Evolutionary conservation across 2,888 invertebrate species (phyloP).

Genomic region (Sepioteuthis lessoniana): DNA sequence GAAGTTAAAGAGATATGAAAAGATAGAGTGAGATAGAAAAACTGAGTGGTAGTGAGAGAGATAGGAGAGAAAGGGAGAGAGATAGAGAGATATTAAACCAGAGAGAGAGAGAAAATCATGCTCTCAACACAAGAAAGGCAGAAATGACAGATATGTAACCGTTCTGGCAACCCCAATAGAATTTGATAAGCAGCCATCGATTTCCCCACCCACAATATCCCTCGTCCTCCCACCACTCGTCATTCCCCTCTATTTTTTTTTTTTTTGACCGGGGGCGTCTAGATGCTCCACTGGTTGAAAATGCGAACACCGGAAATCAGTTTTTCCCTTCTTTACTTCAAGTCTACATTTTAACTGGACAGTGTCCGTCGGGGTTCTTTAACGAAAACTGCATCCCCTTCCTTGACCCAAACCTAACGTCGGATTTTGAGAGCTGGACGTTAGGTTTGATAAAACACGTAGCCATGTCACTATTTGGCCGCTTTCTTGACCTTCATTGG

Average conservation of each 20-base stretch:
- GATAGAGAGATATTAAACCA: too few species aligned
- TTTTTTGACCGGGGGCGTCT: neutral
- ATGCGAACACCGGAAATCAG: neutral
- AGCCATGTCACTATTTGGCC: neutral
- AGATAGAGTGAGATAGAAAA: too few species aligned
- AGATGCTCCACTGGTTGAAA: conserved; percentile 7
- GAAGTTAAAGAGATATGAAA: too few species aligned
- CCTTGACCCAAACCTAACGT: neutral
- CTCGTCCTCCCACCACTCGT: too few species aligned
- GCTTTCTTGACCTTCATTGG: neutral
- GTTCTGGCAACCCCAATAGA: too few species aligned
- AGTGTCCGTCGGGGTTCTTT: neutral
- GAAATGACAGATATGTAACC: too few species aligned
- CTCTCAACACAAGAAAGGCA: too few species aligned
- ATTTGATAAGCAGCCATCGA: too few species aligned
- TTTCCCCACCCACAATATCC: too few species aligned
- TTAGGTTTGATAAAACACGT: neutral
- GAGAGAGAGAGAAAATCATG: too few species aligned
- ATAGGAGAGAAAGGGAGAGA: too few species aligned
- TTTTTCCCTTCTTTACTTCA: neutral
- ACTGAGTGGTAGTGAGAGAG: too few species aligned
- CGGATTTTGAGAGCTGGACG: neutral
- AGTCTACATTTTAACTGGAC: neutral
- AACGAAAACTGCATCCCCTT: neutral
- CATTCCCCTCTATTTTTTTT: neutral